phyloP scores from a whole-genome alignment of 2,888 invertebrate species.

The Ptilodon capucinus region DNA sequence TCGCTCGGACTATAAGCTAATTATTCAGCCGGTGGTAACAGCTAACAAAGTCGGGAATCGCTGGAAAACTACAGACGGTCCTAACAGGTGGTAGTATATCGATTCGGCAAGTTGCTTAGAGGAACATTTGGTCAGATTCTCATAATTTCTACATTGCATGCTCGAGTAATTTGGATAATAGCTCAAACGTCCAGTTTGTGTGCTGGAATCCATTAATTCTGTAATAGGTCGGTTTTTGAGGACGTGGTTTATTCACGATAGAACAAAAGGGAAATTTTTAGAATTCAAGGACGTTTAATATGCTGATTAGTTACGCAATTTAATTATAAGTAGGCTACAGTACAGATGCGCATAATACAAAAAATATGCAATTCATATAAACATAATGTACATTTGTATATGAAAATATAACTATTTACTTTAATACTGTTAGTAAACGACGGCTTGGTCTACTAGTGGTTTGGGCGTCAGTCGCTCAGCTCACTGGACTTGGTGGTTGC shows the following conservation, averaged over 20 bases:
- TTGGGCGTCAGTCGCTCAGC: too few relatives aligned
- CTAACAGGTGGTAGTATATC: background rate
- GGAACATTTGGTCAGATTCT: conserved; percentile 15
- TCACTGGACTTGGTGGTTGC: too few relatives aligned
- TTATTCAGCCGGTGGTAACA: too few relatives aligned
- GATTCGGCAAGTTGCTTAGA: conserved; percentile 3
- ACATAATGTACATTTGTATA: too few relatives aligned
- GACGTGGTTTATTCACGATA: background rate
- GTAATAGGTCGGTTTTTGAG: background rate
- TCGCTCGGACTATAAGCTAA: too few relatives aligned
- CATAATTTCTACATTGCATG: conserved; percentile 9
- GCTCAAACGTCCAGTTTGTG: background rate
- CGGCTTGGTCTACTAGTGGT: too few relatives aligned
- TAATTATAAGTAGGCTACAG: too few relatives aligned
- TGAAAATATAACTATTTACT: too few relatives aligned
- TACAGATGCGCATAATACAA: too few relatives aligned
- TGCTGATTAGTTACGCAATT: background rate
- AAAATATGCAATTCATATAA: too few relatives aligned
- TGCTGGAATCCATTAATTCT: background rate
- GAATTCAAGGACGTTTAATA: background rate
- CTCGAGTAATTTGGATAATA: conserved; percentile 5
- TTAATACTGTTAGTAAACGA: too few relatives aligned
- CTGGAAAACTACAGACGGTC: background rate
- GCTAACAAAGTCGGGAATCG: background rate
- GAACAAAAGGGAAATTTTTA: background rate